Conservation (phyloP, 2,113 vertebrate genomes). For the Tetrao urogallus region DNA sequence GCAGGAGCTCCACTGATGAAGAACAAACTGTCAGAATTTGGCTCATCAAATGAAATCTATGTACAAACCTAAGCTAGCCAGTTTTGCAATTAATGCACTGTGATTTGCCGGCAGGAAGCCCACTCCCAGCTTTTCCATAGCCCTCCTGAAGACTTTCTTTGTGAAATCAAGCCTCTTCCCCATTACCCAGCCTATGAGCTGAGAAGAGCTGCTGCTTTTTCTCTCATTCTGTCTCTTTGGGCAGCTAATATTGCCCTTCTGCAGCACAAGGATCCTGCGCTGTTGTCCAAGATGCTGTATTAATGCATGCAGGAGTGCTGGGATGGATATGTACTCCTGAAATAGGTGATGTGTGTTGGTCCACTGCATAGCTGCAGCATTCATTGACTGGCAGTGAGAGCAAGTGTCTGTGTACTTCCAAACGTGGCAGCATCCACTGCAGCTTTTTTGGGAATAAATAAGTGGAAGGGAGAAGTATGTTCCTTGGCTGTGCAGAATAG, state of each 20-base stretch:
- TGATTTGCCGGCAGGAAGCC: not conserved
- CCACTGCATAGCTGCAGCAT: not conserved
- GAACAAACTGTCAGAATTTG: not conserved
- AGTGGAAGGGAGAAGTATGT: not conserved
- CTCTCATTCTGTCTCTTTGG: not conserved
- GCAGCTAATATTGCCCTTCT: not conserved
- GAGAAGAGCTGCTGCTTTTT: not conserved
- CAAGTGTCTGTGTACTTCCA: not conserved
- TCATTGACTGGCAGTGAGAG: not conserved
- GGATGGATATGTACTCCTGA: not conserved
- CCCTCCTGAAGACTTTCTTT: not conserved
- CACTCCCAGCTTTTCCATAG: not conserved
- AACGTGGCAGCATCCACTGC: not conserved
- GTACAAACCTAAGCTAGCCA: accelerated
- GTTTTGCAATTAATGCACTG: not conserved
- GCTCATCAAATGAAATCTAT: not conserved
- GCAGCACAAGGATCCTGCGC: not conserved
- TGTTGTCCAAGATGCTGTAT: not conserved
- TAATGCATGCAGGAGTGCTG: not conserved
- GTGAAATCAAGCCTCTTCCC: not conserved
- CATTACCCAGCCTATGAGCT: not conserved
- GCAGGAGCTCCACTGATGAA: not conserved
- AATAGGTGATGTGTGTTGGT: not conserved
- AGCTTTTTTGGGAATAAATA: not conserved
- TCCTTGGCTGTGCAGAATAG: not conserved